Conservation (phyloP, 2,888 invertebrate genomes). For the Drosophila infuscata region DNA sequence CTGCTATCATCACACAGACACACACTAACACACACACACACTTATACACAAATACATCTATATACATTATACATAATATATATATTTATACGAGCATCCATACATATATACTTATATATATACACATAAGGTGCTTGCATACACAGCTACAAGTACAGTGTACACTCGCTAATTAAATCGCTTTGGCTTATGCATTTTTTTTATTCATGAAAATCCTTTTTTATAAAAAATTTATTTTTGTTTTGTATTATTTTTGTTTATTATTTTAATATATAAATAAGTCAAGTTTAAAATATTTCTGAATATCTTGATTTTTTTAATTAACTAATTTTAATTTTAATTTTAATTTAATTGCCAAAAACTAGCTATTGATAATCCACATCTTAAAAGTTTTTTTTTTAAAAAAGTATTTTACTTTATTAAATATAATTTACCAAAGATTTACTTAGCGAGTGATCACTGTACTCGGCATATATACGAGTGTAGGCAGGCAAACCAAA, state of each 20-base stretch:
- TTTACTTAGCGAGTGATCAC: not conserved
- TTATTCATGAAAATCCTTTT: not conserved
- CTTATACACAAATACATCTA: conserved; percentile 25
- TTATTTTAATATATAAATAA: too few species aligned
- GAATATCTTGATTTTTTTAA: not conserved
- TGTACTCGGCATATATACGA: conserved; percentile 41
- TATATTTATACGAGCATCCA: conserved; percentile 69
- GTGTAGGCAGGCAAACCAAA: conserved; percentile 8
- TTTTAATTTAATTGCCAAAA: not conserved
- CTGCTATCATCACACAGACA: conserved; percentile 35
- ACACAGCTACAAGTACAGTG: conserved; percentile 21
- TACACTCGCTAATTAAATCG: not conserved
- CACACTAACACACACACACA: conserved; percentile 22
- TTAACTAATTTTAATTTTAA: not conserved
- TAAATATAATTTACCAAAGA: not conserved
- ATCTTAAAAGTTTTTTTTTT: too few species aligned
- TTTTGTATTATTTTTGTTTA: not conserved
- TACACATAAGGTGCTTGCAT: conserved; percentile 40
- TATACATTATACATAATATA: conserved; percentile 53
- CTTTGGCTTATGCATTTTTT: not conserved
- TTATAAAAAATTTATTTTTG: too few species aligned
- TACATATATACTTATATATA: conserved; percentile 37
- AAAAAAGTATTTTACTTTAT: not conserved
- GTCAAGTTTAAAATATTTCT: not conserved
- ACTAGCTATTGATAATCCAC: too few species aligned